A percentile compares a stretch with the other conserved stretches of the same genome.
Evolutionary conservation across 1,140 invertebrate species (phyloP).

Genomic region (Cydia splendana): DNA sequence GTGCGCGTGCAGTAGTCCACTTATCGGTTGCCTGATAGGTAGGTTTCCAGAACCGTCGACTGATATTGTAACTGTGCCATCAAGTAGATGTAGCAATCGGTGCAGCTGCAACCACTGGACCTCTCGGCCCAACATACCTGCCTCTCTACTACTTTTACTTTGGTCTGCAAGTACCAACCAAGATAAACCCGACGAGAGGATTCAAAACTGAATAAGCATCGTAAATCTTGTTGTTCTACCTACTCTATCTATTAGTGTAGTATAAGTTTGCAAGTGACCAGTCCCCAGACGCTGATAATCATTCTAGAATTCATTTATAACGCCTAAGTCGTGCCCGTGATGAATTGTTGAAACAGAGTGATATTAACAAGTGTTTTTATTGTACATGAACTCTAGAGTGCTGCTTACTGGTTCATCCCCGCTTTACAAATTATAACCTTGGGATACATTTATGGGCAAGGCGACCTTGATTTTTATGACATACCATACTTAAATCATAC

Average conservation of each 20-base stretch:
- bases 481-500: no score
- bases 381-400: not conserved
- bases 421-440: no score
- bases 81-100: not conserved
- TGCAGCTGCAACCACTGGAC: not conserved
- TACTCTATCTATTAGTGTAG: not conserved
- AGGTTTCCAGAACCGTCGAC: not conserved
- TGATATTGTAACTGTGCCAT: not conserved
- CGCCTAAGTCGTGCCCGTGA: not conserved
- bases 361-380: not conserved
- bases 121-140: not conserved
- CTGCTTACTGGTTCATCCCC: not conserved
- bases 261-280: not conserved
- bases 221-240: not conserved
- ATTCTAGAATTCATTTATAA: not conserved
- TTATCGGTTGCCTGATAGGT: not conserved
- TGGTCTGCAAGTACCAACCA: not conserved
- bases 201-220: not conserved
- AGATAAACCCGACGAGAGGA: not conserved
- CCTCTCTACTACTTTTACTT: not conserved
- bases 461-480: no score
- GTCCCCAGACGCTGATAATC: not conserved
- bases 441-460: no score
- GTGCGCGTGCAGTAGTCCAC: not conserved
- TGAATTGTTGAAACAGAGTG: not conserved